phyloP scores from a whole-genome alignment of 2,113 vertebrate genomes.

The Anguilla rostrata region DNA sequence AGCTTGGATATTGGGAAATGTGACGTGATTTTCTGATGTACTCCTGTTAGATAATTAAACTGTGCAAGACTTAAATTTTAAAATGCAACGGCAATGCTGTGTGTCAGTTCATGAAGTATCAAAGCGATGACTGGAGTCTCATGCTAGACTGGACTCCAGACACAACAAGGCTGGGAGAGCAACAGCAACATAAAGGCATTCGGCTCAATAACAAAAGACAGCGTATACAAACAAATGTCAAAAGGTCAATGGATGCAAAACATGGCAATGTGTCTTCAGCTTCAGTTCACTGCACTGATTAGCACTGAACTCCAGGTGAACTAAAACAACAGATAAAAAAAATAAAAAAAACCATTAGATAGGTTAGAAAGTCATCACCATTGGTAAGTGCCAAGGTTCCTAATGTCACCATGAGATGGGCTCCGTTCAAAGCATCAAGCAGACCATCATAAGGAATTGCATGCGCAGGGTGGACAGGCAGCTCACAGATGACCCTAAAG shows the following conservation, averaged over 20 bases:
- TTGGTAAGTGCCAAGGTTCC: background rate
- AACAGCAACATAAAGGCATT: background rate
- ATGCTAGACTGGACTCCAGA: background rate
- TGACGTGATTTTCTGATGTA: too few relatives aligned
- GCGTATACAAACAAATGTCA: background rate
- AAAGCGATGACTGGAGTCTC: too few relatives aligned
- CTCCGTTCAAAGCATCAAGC: background rate
- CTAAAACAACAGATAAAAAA: too few relatives aligned
- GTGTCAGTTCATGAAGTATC: too few relatives aligned
- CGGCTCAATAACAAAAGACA: background rate
- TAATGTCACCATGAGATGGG: background rate
- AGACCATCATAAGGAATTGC: background rate
- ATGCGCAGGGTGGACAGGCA: background rate
- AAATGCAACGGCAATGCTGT: too few relatives aligned
- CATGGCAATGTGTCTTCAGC: background rate
- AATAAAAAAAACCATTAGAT: too few relatives aligned
- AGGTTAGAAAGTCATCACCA: too few relatives aligned
- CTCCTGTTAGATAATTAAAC: too few relatives aligned
- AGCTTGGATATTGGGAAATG: too few relatives aligned
- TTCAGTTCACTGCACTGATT: background rate
- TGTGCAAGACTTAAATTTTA: too few relatives aligned
- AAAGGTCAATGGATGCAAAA: background rate
- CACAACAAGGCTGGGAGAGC: background rate
- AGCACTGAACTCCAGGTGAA: too few relatives aligned
- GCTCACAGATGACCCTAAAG: too few relatives aligned